A percentile compares a stretch with the other conserved stretches of the same genome.
Evolutionary conservation across 1,140 invertebrate species (phyloP).

Genomic region (Drosophila orosa): DNA sequence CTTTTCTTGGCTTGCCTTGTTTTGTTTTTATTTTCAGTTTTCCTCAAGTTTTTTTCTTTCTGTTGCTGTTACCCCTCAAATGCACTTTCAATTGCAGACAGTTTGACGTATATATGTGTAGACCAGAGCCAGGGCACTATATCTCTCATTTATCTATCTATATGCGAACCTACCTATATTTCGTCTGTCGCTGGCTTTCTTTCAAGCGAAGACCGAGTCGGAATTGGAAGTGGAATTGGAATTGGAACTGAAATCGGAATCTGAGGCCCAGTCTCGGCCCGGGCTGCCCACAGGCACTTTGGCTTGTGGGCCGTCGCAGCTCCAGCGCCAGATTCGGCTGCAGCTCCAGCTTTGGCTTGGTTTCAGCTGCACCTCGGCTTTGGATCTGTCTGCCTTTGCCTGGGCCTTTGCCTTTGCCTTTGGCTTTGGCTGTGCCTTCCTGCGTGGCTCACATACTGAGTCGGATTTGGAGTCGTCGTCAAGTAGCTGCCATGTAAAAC

Average conservation of each 20-base stretch:
- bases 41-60: constrained; percentile 29
- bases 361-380: constrained; percentile 18
- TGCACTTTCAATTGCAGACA: constrained; percentile 82
- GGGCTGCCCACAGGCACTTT: constrained; percentile 75
- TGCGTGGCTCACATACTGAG: constrained; percentile 54
- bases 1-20: constrained; percentile 2
- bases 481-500: constrained; percentile 77
- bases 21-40: constrained; percentile 17
- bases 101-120: constrained; percentile 76
- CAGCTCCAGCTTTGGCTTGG: constrained; percentile 17
- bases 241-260: constrained; percentile 46
- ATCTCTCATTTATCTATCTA: constrained; percentile 81
- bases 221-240: constrained; percentile 40
- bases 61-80: constrained; percentile 75
- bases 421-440: constrained; percentile 47
- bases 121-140: constrained; percentile 65
- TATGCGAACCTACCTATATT: constrained; percentile 69
- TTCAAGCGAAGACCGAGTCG: constrained; percentile 48
- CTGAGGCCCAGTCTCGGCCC: constrained; percentile 23
- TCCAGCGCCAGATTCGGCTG: constrained; percentile 3
- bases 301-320: constrained; percentile 65
- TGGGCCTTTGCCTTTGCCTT: constrained; percentile 47
- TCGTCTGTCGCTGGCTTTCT: constrained; percentile 60
- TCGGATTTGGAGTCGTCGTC: constrained; percentile 47
- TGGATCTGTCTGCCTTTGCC: constrained; percentile 52